phyloP scores from a whole-genome alignment of 2,113 vertebrate genomes.

The Sprattus sprattus region DNA sequence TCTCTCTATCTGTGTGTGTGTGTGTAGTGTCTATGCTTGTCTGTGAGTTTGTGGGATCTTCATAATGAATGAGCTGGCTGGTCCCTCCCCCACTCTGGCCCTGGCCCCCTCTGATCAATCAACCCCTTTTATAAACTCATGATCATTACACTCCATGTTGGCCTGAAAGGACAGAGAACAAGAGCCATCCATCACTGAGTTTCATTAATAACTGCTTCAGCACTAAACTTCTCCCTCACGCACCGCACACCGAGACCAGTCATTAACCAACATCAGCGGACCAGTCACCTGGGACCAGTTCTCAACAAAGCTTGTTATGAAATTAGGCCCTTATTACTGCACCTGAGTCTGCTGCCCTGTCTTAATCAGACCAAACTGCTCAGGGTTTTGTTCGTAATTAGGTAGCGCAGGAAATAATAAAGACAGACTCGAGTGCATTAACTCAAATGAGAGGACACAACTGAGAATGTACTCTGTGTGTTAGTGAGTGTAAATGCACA shows the following conservation, averaged over 20 bases:
- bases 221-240: constrained; percentile 57
- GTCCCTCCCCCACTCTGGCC: constrained; percentile 66
- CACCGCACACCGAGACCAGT: constrained; percentile 49
- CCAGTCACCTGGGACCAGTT: constrained; percentile 46
- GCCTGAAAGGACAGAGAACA: constrained; percentile 58
- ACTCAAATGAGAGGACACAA: constrained; percentile 26
- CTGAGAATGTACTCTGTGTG: constrained; percentile 11
- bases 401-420: background rate
- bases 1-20: too few species aligned
- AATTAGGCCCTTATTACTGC: constrained; percentile 53
- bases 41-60: constrained; percentile 55
- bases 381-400: background rate
- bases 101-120: constrained; percentile 77
- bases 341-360: constrained; percentile 34
- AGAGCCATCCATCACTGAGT: constrained; percentile 68
- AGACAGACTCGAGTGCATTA: constrained; percentile 23
- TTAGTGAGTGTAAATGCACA: constrained; percentile 59
- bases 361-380: constrained; percentile 22
- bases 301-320: constrained; percentile 34
- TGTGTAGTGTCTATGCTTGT: background rate
- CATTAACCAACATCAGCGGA: constrained; percentile 57
- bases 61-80: constrained; percentile 86
- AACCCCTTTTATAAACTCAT: constrained; percentile 81
- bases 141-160: constrained; percentile 77
- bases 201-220: constrained; percentile 66